Evolutionary conservation across 2,888 invertebrate species (phyloP).

Genomic region (Drosophila borealis): DNA sequence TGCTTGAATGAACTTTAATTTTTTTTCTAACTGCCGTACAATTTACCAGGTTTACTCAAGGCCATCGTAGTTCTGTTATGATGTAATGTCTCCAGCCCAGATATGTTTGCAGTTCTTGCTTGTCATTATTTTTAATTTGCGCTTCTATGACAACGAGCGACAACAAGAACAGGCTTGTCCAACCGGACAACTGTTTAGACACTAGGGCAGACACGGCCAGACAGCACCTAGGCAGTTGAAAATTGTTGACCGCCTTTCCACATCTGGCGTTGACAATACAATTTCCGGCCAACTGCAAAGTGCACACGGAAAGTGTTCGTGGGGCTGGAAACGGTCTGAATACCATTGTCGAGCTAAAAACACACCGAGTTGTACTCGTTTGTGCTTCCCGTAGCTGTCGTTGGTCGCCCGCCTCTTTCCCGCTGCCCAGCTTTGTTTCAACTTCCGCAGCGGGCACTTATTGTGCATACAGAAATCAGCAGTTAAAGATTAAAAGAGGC

Average conservation of each 20-base stretch:
- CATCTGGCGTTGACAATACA: constrained; percentile 75
- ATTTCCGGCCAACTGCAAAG: constrained; percentile 65
- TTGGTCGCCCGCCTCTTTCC: constrained; percentile 15
- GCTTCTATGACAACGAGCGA: constrained; percentile 58
- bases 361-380: constrained; percentile 30
- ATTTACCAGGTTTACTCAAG: constrained; percentile 7
- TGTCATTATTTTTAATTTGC: constrained; percentile 72
- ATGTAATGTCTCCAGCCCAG: constrained; percentile 4
- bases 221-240: constrained; percentile 12
- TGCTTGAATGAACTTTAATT: too few species aligned
- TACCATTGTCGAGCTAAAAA: constrained; percentile 12
- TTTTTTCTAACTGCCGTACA: neutral
- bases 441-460: constrained; percentile 38
- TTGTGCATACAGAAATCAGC: constrained; percentile 57
- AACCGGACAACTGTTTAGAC: constrained; percentile 7
- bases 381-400: constrained; percentile 47
- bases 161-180: constrained; percentile 10
- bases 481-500: constrained; percentile 64
- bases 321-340: constrained; percentile 11
- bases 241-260: constrained; percentile 29
- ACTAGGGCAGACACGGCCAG: constrained; percentile 10
- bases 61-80: neutral
- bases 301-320: constrained; percentile 36
- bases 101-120: constrained; percentile 9
- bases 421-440: constrained; percentile 25